phyloP scores from a whole-genome alignment of 2,797 vertebrate species.

The Sebastes vulpes region DNA sequence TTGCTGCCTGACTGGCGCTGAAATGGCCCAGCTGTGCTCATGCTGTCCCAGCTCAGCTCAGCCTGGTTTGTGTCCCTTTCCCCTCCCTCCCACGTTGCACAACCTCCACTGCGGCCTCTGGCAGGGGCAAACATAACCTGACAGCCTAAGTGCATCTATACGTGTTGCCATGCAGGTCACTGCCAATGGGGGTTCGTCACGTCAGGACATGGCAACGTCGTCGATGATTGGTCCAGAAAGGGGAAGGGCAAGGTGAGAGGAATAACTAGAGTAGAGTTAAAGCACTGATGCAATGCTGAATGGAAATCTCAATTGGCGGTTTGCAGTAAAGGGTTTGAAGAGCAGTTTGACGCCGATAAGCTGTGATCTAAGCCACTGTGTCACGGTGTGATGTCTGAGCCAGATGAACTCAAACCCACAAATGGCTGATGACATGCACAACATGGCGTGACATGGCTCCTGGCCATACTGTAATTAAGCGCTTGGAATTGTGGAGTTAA shows the following conservation, averaged over 20 bases:
- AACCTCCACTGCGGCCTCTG: conserved; percentile 30
- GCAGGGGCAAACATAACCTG: conserved; percentile 54
- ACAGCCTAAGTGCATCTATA: conserved; percentile 56
- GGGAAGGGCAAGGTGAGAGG: conserved; percentile 11
- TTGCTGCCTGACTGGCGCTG: conserved; percentile 56
- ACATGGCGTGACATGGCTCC: neutral
- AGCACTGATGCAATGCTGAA: conserved; percentile 13
- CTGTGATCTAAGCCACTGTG: neutral
- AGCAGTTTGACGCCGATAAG: neutral
- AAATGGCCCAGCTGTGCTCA: conserved; percentile 57
- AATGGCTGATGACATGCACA: neutral
- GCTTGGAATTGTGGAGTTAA: neutral
- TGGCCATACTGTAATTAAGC: conserved; percentile 20
- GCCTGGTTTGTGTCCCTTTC: conserved; percentile 54
- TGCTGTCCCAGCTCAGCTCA: conserved; percentile 47
- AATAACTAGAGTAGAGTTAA: neutral
- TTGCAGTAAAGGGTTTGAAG: conserved; percentile 15
- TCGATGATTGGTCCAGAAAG: conserved; percentile 28
- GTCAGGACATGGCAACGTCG: neutral
- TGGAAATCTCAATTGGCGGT: conserved; percentile 1
- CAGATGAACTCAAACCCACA: neutral
- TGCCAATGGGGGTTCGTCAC: neutral
- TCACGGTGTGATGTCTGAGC: conserved; percentile 14
- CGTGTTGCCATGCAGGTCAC: conserved; percentile 63
- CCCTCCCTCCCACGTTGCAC: conserved; percentile 29